Percentiles rank a stretch among this genome's conserved stretches.
Conservation (phyloP, 2,113 vertebrate species). For the Camelus dromedarius region DNA sequence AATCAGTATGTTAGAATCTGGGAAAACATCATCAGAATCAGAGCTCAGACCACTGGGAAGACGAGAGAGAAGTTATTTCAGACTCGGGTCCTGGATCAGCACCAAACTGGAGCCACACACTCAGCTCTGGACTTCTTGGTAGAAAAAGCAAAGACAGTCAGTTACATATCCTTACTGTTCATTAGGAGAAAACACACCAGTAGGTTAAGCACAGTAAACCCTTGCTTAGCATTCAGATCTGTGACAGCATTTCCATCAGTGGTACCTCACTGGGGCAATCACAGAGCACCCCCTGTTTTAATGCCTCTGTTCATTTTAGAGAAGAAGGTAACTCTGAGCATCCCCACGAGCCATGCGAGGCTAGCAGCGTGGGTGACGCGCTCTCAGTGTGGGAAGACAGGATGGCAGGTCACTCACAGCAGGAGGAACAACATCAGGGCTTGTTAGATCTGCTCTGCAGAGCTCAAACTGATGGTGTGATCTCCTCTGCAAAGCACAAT, state of each 20-base stretch:
- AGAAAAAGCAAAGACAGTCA: fast-evolving
- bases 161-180: fast-evolving
- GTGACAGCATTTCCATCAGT: background rate
- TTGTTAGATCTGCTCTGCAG: background rate
- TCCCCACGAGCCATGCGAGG: fast-evolving
- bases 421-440: fast-evolving
- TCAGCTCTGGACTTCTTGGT: background rate
- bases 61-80: background rate
- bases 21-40: background rate
- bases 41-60: background rate
- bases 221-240: background rate
- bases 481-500: background rate
- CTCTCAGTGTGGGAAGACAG: fast-evolving
- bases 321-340: background rate
- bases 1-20: background rate
- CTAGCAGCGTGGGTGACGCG: fast-evolving
- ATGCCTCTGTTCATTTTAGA: too few species aligned
- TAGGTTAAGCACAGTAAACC: background rate
- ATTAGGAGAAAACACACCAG: background rate
- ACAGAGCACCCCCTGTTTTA: too few species aligned
- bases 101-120: too few species aligned
- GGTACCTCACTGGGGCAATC: background rate
- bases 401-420: background rate
- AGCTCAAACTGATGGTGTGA: background rate
- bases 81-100: background rate